These are phyloP conservation scores for Homarus gammarus DNA, from an alignment of 2,888 invertebrate genomes.

Conservation along the genomic window DNA sequence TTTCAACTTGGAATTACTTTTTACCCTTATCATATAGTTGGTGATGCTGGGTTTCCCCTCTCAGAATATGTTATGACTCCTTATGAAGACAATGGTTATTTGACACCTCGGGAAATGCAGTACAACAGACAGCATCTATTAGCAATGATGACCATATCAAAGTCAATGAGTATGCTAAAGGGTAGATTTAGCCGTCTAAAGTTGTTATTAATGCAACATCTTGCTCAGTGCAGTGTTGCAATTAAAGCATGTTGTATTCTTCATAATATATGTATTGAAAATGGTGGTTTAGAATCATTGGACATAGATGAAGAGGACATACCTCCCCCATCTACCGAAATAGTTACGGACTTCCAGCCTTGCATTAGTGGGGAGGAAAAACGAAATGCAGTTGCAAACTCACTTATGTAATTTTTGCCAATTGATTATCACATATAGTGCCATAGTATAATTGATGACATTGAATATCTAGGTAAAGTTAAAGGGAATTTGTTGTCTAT, in stretches of 20 bases:
- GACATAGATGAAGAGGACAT: constrained; percentile 33
- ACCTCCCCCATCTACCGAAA: neutral
- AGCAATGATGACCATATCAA: constrained; percentile 29
- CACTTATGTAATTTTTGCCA: constrained; percentile 21
- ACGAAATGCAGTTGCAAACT: constrained; percentile 45
- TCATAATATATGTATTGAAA: constrained; percentile 50
- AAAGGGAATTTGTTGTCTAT: too few species aligned
- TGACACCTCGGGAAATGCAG: constrained; percentile 8
- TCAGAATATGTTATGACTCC: constrained; percentile 57
- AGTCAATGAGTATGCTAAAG: constrained; percentile 30
- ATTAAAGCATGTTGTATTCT: constrained; percentile 60
- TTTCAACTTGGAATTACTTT: constrained; percentile 12
- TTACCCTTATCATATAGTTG: constrained; percentile 39
- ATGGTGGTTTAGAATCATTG: constrained; percentile 1
- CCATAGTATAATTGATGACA: too few species aligned
- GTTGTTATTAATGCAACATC: constrained; percentile 46
- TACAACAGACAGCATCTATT: constrained; percentile 39
- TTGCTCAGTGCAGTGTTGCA: constrained; percentile 59
- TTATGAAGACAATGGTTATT: constrained; percentile 25
- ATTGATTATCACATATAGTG: too few species aligned
- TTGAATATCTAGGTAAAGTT: too few species aligned
- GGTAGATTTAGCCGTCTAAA: constrained; percentile 41
- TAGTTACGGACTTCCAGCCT: neutral
- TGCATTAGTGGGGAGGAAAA: constrained; percentile 32
- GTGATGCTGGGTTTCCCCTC: constrained; percentile 49